Evolutionary conservation across 2,888 invertebrate species (phyloP), one percentile per base, ranked within the genome.

Genomic region (Nephrotoma appendiculata): DNA sequence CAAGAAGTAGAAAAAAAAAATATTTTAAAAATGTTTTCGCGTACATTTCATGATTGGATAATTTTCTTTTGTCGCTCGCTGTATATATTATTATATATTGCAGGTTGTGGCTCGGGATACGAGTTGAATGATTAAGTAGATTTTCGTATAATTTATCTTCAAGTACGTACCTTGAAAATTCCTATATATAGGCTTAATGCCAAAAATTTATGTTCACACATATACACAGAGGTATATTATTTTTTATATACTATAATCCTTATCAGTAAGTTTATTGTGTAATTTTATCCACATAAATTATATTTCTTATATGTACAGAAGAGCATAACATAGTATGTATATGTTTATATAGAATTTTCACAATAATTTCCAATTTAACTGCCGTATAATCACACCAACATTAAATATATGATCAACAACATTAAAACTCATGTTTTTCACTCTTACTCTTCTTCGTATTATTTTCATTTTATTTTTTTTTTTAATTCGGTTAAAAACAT

Each of bases 121-220:
- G 84, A 84, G 42, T 42, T 84, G 84, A 84, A 84, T 84, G 42
- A 84, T 84, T 84, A 84, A 84, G 12, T 42, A 84, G 84, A 84
- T 42, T 42, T 42, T 42, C 15, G n/a, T 15, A 42, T 15, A 43
- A 43, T 84, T 84, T 84, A 84, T 84, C 31, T 9, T 71, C 71
- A 11, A 71, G 15, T 57, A 52, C 6, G n/a, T 52, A 52, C 52
- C 52, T 52, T 52, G 52, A 52, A 52, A 52, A 52, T 71, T 31
- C 31, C n/a, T 57, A 57, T 48, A 52, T 31, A 31, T 31, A 31
- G 31, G 31, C 31, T 31, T 31, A 31, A 31, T 31, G 31, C 31
- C 31, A 31, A 31, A 31, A 31, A 31, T 31, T 31, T 31, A 31
- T 52, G 15, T 52, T 15, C 52, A 71, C 9, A 71, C 15, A 7